phyloP scores from a whole-genome alignment of 2,113 vertebrate species.

The Ptilonorhynchus violaceus region DNA sequence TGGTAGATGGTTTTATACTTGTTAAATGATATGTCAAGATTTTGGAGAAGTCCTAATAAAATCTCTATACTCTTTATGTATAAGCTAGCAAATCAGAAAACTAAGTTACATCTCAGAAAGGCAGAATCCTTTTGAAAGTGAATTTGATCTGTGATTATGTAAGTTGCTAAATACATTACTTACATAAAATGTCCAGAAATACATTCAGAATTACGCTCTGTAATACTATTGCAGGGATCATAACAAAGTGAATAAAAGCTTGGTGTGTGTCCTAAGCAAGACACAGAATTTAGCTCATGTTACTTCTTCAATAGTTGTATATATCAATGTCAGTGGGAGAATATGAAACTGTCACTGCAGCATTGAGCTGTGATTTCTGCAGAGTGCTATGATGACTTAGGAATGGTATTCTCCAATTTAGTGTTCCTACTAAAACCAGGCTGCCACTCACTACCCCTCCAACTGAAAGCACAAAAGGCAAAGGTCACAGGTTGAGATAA shows the following conservation, averaged over 20 bases:
- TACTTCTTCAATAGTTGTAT: not conserved
- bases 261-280: not conserved
- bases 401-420: not conserved
- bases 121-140: not conserved
- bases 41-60: not conserved
- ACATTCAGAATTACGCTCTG: not conserved
- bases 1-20: not conserved
- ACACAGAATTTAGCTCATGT: not conserved
- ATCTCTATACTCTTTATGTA: not conserved
- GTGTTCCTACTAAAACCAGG: not conserved
- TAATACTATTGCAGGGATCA: not conserved
- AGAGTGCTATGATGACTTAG: not conserved
- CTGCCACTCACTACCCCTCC: not conserved
- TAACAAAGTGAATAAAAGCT: not conserved
- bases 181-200: not conserved
- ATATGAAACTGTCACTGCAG: not conserved
- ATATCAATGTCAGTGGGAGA: not conserved
- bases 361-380: not conserved
- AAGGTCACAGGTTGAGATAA: not conserved
- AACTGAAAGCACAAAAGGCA: not conserved
- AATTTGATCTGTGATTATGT: not conserved
- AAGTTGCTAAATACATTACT: not conserved
- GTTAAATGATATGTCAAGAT: not conserved
- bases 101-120: not conserved
- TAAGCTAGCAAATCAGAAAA: not conserved